Evolutionary conservation across 1,140 invertebrate genomes (phyloP).

Genomic region (Pogonomyrmex californicus): DNA sequence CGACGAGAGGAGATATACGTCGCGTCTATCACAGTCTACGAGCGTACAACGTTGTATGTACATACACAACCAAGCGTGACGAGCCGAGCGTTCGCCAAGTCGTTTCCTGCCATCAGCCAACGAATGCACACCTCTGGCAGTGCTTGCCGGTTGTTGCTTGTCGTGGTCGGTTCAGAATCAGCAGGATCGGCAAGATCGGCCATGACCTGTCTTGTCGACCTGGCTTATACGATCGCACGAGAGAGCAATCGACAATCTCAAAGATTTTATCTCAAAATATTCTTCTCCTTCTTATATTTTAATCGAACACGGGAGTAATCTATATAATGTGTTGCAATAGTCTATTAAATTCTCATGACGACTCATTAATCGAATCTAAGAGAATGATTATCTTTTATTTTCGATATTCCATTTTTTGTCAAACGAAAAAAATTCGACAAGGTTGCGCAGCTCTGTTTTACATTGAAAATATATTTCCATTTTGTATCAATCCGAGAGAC

Average conservation of each 20-base stretch:
- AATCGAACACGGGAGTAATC: too few species aligned
- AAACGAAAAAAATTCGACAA: conserved; percentile 16
- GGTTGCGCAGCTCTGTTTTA: conserved; percentile 27
- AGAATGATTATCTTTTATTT: too few species aligned
- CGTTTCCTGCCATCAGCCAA: conserved; percentile 22
- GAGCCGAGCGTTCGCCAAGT: conserved; percentile 2
- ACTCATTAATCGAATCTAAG: not conserved
- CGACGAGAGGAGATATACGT: not conserved
- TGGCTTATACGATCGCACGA: too few species aligned
- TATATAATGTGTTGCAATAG: too few species aligned
- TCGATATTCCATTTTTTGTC: not conserved
- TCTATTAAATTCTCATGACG: too few species aligned
- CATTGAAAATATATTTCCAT: conserved; percentile 77
- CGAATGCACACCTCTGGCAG: conserved; percentile 7
- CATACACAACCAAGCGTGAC: conserved; percentile 33
- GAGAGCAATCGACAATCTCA: not conserved
- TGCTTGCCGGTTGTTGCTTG: not conserved
- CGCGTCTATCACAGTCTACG: too few species aligned
- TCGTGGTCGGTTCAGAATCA: not conserved
- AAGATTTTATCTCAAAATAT: not conserved
- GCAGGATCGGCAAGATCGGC: conserved; percentile 20
- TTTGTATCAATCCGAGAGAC: conserved; percentile 64
- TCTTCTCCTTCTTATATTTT: too few species aligned
- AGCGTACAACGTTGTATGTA: too few species aligned
- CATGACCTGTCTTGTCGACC: conserved; percentile 30